phyloP scores from a whole-genome alignment of 2,797 vertebrate genomes.

The Pipistrellus pygmaeus region DNA sequence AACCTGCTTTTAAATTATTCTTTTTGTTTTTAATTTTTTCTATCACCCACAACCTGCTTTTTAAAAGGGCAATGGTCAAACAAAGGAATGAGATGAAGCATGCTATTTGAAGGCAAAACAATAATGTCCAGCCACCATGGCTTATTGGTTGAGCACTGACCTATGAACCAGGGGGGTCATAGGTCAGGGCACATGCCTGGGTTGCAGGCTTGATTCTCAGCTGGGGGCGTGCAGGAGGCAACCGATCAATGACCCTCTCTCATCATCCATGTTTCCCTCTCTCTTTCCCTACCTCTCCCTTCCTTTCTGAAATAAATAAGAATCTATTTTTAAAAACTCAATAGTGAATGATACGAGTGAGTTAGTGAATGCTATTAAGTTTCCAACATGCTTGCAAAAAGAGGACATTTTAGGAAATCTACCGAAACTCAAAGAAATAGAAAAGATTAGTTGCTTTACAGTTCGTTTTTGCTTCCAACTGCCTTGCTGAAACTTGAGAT shows the following conservation, averaged over 20 bases:
- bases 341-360: background rate
- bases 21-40: too few relatives aligned
- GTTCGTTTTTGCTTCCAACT: background rate
- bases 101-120: background rate
- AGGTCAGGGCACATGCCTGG: too few relatives aligned
- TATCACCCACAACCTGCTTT: background rate
- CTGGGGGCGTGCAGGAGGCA: too few relatives aligned
- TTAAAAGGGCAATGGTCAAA: background rate
- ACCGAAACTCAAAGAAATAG: background rate
- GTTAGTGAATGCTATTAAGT: background rate
- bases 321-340: too few relatives aligned
- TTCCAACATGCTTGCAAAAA: background rate
- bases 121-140: background rate
- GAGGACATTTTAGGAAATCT: background rate
- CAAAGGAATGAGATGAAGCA: background rate
- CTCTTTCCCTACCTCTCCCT: too few relatives aligned
- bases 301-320: too few relatives aligned
- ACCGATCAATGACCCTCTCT: too few relatives aligned
- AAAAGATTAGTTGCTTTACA: background rate
- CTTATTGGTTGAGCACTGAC: too few relatives aligned
- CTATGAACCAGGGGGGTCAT: too few relatives aligned
- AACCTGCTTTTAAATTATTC: background rate
- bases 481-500: constrained; percentile 10
- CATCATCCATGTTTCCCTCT: too few relatives aligned
- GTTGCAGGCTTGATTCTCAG: too few relatives aligned